Conservation (phyloP, 1,140 invertebrate species). For the Drosophila pallidifrons region DNA sequence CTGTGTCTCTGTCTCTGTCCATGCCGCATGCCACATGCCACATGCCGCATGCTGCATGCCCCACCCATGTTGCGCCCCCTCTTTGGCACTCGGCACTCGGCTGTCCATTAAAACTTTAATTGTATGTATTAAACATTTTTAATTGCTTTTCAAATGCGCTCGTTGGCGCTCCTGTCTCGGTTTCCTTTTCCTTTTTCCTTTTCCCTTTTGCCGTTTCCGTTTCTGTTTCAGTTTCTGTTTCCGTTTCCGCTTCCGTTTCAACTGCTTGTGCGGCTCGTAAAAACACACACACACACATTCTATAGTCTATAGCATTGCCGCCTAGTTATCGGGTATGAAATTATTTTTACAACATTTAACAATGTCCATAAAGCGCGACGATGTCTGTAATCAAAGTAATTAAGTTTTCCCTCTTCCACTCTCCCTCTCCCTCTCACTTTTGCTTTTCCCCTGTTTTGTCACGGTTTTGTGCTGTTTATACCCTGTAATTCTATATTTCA, state of each 20-base stretch:
- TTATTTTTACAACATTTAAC: conserved; percentile 33
- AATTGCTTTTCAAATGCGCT: conserved; percentile 69
- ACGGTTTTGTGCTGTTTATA: too few relatives aligned
- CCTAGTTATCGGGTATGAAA: conserved; percentile 42
- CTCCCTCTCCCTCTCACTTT: background rate
- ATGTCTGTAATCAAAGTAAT: conserved; percentile 24
- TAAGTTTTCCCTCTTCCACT: conserved; percentile 2
- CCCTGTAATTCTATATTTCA: too few relatives aligned
- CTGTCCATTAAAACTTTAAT: conserved; percentile 72
- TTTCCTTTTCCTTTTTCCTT: conserved; percentile 32
- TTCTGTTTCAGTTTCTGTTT: conserved; percentile 14
- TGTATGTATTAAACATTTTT: conserved; percentile 69
- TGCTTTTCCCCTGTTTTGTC: too few relatives aligned
- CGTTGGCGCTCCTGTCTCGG: conserved; percentile 45
- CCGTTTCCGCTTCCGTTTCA: conserved; percentile 8
- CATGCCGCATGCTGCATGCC: background rate
- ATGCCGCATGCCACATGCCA: background rate
- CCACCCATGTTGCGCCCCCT: background rate
- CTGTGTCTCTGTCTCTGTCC: background rate
- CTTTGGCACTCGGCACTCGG: conserved; percentile 8
- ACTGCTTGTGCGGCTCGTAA: conserved; percentile 7
- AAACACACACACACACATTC: background rate
- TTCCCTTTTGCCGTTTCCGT: conserved; percentile 16
- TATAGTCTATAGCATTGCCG: background rate
- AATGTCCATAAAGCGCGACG: conserved; percentile 15